Percentiles rank a stretch among this genome's conserved stretches.
Conservation (phyloP, 1,140 invertebrate genomes). For the honey bee (Apis mellifera) region Amel_HAv3.1 CM009931.2:9941001-9941500, state of each 20-base stretch:
- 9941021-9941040: not conserved
- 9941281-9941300: not conserved
- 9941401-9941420: not conserved
- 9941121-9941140: not conserved
- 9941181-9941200: not conserved
- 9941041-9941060: conserved; percentile 39
- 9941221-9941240: not conserved
- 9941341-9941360: not conserved
- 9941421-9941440: too few species aligned
- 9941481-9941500: too few species aligned
- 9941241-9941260: not conserved
- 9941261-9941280: not conserved
- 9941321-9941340: not conserved
- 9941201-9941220: not conserved
- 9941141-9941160: conserved; percentile 22
- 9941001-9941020: not conserved
- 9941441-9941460: too few species aligned
- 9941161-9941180: not conserved
- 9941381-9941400: not conserved
- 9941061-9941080: not conserved
- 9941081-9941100: conserved; percentile 37
- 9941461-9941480: too few species aligned
- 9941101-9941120: conserved; percentile 22
- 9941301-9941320: too few species aligned
- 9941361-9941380: not conserved